phyloP scores from a whole-genome alignment of 2,797 vertebrate species.

The Fundulus diaphanus region DNA sequence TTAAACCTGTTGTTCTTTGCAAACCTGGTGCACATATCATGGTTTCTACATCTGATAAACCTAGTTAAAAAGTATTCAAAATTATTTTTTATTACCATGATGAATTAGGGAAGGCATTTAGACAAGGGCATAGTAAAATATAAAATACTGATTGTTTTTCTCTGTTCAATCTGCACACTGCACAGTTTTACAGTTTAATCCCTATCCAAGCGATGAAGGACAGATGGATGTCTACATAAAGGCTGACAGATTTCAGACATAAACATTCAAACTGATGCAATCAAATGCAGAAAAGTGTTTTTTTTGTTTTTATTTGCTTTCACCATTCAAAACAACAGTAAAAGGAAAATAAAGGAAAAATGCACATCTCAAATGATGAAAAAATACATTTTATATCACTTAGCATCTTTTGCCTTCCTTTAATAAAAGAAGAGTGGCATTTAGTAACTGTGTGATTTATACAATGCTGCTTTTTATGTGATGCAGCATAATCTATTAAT shows the following conservation, averaged over 20 bases:
- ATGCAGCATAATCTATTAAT: constrained; percentile 34
- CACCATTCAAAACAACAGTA: constrained; percentile 33
- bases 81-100: constrained; percentile 21
- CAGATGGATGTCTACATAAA: constrained; percentile 57
- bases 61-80: constrained; percentile 8
- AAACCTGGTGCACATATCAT: not conserved
- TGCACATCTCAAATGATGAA: constrained; percentile 1
- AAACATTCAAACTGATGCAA: constrained; percentile 67
- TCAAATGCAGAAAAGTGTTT: constrained; percentile 60
- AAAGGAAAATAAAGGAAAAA: constrained; percentile 22
- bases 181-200: constrained; percentile 20
- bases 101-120: constrained; percentile 2
- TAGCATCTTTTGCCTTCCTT: constrained; percentile 16
- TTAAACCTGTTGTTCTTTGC: not conserved
- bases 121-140: not conserved
- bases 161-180: not conserved
- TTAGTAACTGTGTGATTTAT: constrained; percentile 25
- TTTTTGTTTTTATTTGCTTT: constrained; percentile 28
- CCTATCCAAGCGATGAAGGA: constrained; percentile 46
- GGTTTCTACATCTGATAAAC: not conserved
- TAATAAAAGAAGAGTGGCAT: constrained; percentile 46
- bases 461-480: not conserved
- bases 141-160: not conserved
- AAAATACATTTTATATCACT: constrained; percentile 12
- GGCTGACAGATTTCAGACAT: constrained; percentile 73